Percentiles rank a stretch among this genome's conserved stretches.
Evolutionary conservation across 23 tunicate species (phyloP).

Genomic region (Aplidium turbinatum): DNA sequence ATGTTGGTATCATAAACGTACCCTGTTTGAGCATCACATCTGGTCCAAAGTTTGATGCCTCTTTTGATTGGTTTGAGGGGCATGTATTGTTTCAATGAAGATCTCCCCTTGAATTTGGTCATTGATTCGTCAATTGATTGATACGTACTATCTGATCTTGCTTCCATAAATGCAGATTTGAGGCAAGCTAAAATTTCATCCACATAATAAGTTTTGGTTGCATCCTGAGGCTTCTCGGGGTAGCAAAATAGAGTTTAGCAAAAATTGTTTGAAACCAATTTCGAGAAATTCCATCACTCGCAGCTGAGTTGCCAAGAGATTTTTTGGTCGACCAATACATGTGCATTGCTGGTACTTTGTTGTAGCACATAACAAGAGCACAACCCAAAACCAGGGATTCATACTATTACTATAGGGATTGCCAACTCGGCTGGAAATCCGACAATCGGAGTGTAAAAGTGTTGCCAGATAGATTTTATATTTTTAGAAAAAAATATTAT

Average conservation of each 20-base stretch:
- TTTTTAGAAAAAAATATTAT: no score
- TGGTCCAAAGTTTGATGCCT: conserved; percentile 30
- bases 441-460: no score
- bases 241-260: conserved; percentile 16
- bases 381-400: conserved; percentile 27
- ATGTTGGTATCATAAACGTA: conserved; percentile 22
- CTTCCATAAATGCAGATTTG: conserved; percentile 1
- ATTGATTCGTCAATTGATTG: conserved; percentile 14
- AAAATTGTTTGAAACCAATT: conserved; percentile 24
- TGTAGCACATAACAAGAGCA: conserved; percentile 2
- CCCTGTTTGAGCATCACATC: conserved; percentile 26
- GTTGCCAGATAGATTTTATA: no score
- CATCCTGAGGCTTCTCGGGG: conserved; percentile 32
- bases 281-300: conserved; percentile 24
- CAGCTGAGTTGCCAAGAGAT: conserved; percentile 19
- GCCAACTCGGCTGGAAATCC: no score
- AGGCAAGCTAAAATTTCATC: conserved; percentile 24
- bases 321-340: conserved; percentile 19
- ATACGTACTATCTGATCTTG: conserved; percentile 18
- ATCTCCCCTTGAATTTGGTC: conserved; percentile 19
- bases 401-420: no score
- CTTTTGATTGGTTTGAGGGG: conserved; percentile 14
- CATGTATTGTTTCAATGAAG: conserved; percentile 21
- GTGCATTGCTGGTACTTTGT: no score
- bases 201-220: conserved; percentile 9